Base-by-base conservation (phyloP, 2,797 vertebrate species). In the Danio aesculapii region DNA sequence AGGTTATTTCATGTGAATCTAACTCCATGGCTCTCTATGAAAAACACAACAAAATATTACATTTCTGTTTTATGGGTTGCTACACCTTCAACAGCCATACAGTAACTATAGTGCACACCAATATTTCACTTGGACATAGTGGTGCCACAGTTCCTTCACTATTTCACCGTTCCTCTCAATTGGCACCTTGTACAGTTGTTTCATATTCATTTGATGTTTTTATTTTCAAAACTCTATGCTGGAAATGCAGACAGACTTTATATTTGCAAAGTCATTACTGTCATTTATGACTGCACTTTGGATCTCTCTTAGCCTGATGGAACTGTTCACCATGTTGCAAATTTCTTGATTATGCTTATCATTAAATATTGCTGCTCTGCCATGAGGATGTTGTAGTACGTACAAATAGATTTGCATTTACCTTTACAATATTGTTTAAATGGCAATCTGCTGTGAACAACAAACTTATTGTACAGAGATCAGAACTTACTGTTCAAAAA, bases 211-310 rank as follows among this genome's bases (percentile, higher is more conserved):
- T 12, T 58, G 17, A 58, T 58, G 8, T 58, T 1, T 58, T 58
- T 21, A 10, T 30, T 30, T 30, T 30, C 17, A 58, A 57, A 57
- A 19, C n/a, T 55, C 57, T 61, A 39, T 61, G 11, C 5, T 61
- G 6, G 11, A 61, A 61, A 61, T 13, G 58, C 58, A 21, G 58
- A 61, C 58, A 61, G 58, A 58, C 19, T 21, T 30, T 30, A 30
- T 30, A 30, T 30, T 30, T 30, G 1, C 30, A 30, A 30, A 30
- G 30, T 30, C 30, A 1, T 30, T 12, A 4, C 14, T 39, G 21
- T 14, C 12, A 61, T 61, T 61, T 61, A 61, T 13, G 58, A 61
- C 39, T 61, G 58, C 21, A 61, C 58, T 61, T 59, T 39, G 21
- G 58, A 14, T 30, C 10, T 61, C 58, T 58, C 30, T 30, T 30